phyloP scores from a whole-genome alignment of 1,140 invertebrate species.

The Drosophila pseudoobscura region DNA sequence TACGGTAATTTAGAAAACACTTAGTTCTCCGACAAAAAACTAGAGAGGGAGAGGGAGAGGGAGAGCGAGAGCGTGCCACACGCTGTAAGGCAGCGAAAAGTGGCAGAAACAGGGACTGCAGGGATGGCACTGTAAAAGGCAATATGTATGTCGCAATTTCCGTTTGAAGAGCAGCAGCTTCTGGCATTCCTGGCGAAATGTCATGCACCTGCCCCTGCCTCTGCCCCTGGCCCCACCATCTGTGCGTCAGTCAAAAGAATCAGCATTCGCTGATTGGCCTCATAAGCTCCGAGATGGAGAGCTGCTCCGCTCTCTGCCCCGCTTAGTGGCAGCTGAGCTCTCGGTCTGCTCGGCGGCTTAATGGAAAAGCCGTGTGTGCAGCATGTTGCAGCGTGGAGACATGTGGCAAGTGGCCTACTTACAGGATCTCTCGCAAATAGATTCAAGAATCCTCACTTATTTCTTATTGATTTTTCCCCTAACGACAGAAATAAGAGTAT shows the following conservation, averaged over 20 bases:
- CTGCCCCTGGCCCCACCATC: too few relatives aligned
- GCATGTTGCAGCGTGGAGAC: too few relatives aligned
- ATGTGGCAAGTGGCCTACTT: conserved; percentile 9
- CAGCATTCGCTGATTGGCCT: conserved; percentile 48
- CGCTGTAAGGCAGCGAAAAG: conserved; percentile 38
- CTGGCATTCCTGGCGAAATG: conserved; percentile 53
- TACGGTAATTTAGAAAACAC: conserved; percentile 74
- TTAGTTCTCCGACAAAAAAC: conserved; percentile 26
- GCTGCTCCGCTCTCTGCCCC: too few relatives aligned
- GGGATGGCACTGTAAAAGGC: conserved; percentile 28
- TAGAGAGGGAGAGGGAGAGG: conserved; percentile 31
- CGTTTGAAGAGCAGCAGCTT: conserved; percentile 54
- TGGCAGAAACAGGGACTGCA: conserved; percentile 21
- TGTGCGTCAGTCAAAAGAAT: conserved; percentile 31
- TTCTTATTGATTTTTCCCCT: conserved; percentile 1
- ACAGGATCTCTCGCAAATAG: neutral
- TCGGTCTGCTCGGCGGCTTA: too few relatives aligned
- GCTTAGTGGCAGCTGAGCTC: too few relatives aligned
- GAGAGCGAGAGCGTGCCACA: conserved; percentile 41
- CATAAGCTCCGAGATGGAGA: neutral
- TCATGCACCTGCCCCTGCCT: conserved; percentile 13
- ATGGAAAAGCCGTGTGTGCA: too few relatives aligned
- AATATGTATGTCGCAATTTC: conserved; percentile 71
- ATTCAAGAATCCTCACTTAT: conserved; percentile 14
- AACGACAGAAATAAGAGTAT: conserved; percentile 13